Percentiles rank a stretch among this genome's conserved stretches.
Evolutionary conservation across 2,113 vertebrate species (phyloP).

Genomic region (Cinclus cinclus): DNA sequence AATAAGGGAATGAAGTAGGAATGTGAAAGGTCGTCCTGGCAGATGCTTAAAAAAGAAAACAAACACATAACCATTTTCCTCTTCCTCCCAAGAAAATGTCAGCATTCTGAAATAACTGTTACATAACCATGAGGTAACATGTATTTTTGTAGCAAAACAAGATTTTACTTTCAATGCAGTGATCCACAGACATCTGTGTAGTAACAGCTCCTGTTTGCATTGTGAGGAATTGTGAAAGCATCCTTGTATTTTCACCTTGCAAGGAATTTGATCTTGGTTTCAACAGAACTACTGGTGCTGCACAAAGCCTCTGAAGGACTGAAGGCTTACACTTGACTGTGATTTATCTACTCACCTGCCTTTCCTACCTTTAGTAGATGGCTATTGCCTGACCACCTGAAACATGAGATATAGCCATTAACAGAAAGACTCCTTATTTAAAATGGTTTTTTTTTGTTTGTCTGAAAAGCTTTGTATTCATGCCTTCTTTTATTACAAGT

Average conservation of each 20-base stretch:
- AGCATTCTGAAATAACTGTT: not conserved
- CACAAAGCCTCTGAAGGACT: not conserved
- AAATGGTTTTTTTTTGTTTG: not conserved
- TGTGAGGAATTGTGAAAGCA: not conserved
- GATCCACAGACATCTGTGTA: not conserved
- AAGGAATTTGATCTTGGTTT: not conserved
- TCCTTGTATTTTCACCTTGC: not conserved
- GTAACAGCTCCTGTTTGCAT: not conserved
- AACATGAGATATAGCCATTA: not conserved
- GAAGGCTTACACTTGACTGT: not conserved
- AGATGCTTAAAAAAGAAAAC: not conserved
- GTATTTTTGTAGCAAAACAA: not conserved
- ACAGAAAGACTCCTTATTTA: not conserved
- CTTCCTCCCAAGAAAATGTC: not conserved
- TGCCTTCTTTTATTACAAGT: not conserved
- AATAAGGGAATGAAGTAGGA: not conserved
- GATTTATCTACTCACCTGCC: not conserved
- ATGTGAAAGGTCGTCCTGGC: not conserved
- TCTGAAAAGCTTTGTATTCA: not conserved
- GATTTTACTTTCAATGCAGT: not conserved
- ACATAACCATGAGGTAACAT: not conserved
- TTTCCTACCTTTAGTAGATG: not conserved
- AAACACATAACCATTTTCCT: not conserved
- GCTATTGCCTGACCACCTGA: not conserved
- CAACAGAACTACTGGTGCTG: not conserved